Evolutionary conservation across 1,140 invertebrate genomes (phyloP).

Genomic region (Aphelinus atriplicis): DNA sequence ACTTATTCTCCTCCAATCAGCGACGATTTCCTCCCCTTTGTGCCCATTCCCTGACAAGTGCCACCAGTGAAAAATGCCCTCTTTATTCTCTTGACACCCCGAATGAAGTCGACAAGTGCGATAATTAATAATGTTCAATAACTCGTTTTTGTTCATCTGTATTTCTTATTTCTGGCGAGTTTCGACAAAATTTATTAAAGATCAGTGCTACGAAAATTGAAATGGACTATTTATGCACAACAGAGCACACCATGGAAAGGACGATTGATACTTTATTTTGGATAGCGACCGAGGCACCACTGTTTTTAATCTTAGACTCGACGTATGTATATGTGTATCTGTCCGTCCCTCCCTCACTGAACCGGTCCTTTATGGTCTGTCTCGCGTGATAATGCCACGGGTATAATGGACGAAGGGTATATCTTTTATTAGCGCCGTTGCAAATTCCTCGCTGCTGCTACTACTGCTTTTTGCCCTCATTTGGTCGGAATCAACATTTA

Average conservation of each 20-base stretch:
- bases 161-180: too few relatives aligned
- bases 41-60: background rate
- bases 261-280: background rate
- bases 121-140: too few relatives aligned
- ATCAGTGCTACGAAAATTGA: too few relatives aligned
- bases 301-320: background rate
- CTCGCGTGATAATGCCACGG: slow-evolving; percentile 29
- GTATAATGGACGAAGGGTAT: slow-evolving; percentile 39
- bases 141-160: too few relatives aligned
- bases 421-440: slow-evolving; percentile 46
- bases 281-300: background rate
- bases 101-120: too few relatives aligned
- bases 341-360: background rate
- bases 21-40: slow-evolving; percentile 15
- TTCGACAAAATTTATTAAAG: too few relatives aligned
- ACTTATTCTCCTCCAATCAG: slow-evolving; percentile 23
- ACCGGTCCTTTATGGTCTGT: slow-evolving; percentile 25
- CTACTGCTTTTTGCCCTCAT: too few relatives aligned
- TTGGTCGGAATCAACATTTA: too few relatives aligned
- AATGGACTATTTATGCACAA: background rate
- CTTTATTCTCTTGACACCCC: too few relatives aligned
- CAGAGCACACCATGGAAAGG: background rate
- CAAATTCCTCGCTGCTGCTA: slow-evolving; percentile 33
- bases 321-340: too few relatives aligned
- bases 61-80: too few relatives aligned